A percentile compares a stretch with the other conserved stretches of the same genome.
These are phyloP conservation scores for Pipa parva DNA, from an alignment of 2,113 vertebrate species.

Conservation along the genomic window DNA sequence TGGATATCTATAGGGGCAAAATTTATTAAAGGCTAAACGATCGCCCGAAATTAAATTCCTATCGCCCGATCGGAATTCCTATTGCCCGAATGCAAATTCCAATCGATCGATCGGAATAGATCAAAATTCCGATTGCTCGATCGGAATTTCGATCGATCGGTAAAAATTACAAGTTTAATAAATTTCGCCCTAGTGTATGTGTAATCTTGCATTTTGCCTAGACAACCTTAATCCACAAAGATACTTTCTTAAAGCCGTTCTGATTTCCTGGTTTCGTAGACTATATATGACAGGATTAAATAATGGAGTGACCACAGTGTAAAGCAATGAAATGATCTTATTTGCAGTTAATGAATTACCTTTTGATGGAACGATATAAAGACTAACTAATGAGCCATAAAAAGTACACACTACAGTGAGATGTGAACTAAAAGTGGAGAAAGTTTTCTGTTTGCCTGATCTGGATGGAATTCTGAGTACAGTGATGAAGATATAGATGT, in stretches of 20 bases:
- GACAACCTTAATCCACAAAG: too few relatives aligned
- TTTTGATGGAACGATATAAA: constrained; percentile 40
- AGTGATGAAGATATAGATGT: constrained; percentile 19
- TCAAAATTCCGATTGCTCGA: too few relatives aligned
- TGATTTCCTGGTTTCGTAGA: constrained; percentile 12
- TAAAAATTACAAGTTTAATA: too few relatives aligned
- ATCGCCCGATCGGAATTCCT: too few relatives aligned
- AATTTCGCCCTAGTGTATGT: too few relatives aligned
- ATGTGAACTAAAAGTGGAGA: constrained; percentile 39
- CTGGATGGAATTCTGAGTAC: constrained; percentile 29
- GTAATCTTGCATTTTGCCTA: too few relatives aligned
- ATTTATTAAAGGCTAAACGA: too few relatives aligned
- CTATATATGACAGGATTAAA: constrained; percentile 20
- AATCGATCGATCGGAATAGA: too few relatives aligned
- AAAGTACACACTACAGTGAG: constrained; percentile 12
- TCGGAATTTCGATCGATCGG: too few relatives aligned
- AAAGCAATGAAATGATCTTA: constrained; percentile 13
- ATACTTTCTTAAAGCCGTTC: neutral
- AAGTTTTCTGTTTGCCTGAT: constrained; percentile 1
- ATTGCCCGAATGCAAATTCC: too few relatives aligned
- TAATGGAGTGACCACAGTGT: constrained; percentile 6
- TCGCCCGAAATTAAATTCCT: too few relatives aligned
- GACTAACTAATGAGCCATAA: constrained; percentile 19
- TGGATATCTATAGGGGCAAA: too few relatives aligned
- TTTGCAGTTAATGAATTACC: constrained; percentile 17